Base-by-base conservation (phyloP, 2,797 vertebrate genomes). In the Macroramphosus scolopax region DNA sequence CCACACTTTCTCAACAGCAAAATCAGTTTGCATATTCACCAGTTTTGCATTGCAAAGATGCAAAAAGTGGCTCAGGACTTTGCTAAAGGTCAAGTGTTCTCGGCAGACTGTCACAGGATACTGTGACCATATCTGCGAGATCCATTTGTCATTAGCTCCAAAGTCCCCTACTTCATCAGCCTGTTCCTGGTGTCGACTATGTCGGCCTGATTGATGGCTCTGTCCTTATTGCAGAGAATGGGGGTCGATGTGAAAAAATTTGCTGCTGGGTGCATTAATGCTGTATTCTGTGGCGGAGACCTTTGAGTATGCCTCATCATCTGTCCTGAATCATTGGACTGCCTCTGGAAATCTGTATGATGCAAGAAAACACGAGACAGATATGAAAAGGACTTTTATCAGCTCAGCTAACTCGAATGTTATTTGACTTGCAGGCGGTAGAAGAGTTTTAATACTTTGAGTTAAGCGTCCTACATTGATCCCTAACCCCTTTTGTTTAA, bases 231-330 rank as follows among this genome's bases (percentile, higher is more conserved):
- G 77, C 80, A 51, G 52, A 68, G 71, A 81, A 82, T 38, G 24
- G 54, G 70, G 75, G 85, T 86, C 74, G 77, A 86, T 87, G 78
- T 76, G 68, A 80, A 85, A 86, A 87, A 85, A 83, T 87, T 75
- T 85, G 86, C 86, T 87, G 82, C 69, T 56, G 75, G 80, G 77
- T 88, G 83, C 84, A 85, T 84, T 86, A 86, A 85, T 70, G 79
- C 70, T 65, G 79, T 62, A 80, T 83, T 85, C 83, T 77, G 67
- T 78, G 68, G 72, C 80, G 68, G 45, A 80, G 73, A 87, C 83
- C 83, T 87, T 81, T 87, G 82, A 84, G 80, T 76, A 48, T 58
- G 69, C 79, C n/a, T n/a, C n/a, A 76, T 77, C 83, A 85, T 88
- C 85, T 73, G 83, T 88, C 85, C 83, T 83, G 72, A 85, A 78